A percentile compares a stretch with the other conserved stretches of the same genome.
These are phyloP conservation scores for Calcarius lapponicus DNA, from an alignment of 2,797 vertebrate species.

Conservation along the genomic window DNA sequence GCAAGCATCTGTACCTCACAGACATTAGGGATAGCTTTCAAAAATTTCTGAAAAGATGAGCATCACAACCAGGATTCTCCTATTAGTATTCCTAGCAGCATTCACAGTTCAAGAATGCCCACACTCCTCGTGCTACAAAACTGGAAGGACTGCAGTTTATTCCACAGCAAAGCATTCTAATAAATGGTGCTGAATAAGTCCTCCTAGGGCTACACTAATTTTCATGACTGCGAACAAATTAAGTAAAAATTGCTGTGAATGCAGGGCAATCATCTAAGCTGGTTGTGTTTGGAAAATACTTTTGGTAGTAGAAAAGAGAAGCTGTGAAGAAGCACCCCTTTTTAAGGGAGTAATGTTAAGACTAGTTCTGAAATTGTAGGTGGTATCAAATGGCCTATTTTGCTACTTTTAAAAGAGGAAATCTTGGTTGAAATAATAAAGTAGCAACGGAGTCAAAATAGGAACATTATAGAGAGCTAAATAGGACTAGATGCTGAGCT, in stretches of 20 bases:
- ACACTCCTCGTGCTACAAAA: background rate
- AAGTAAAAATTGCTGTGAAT: conserved; percentile 45
- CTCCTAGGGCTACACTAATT: conserved; percentile 40
- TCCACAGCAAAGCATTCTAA: background rate
- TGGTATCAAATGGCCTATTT: background rate
- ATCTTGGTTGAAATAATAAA: background rate
- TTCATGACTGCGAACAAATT: background rate
- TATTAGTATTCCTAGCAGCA: conserved; percentile 35
- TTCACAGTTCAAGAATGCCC: background rate
- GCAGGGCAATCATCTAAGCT: background rate
- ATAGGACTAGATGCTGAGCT: background rate
- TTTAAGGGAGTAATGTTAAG: background rate
- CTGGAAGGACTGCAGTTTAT: conserved; percentile 7
- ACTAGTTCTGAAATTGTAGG: background rate
- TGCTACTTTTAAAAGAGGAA: background rate
- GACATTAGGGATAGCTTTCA: background rate
- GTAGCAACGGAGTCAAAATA: background rate
- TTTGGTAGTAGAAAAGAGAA: conserved; percentile 11
- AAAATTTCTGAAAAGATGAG: conserved; percentile 4
- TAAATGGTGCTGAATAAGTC: conserved; percentile 21
- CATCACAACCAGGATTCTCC: background rate
- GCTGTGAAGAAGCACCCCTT: background rate
- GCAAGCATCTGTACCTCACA: background rate
- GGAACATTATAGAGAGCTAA: background rate
- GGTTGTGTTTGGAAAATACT: conserved; percentile 38